Base-by-base conservation (phyloP, 2,888 invertebrate genomes). In the Allygus modestus region DNA sequence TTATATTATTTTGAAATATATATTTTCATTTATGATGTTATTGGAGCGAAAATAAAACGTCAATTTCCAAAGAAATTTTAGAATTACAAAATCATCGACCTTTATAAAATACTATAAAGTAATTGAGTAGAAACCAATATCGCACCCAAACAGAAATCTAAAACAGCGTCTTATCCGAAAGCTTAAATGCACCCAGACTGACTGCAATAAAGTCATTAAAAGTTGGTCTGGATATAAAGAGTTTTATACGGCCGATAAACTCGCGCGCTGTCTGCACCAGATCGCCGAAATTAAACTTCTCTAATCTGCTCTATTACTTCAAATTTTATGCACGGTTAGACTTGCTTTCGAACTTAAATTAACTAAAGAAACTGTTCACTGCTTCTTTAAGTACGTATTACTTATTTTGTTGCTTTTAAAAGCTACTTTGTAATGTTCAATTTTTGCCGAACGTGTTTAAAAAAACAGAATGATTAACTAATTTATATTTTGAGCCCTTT, bases 281-380 rank as follows among this genome's bases (percentile, higher is more conserved):
- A 58, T 23, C 23, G 58, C 58, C 58, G 58, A 58, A 23, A 58
- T 58, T 58, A 20, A 58, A 58, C 58, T 58, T 58, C 58, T 58
- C 58, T 58, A 58, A 58, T 58, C 58, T 58, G 58, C 58, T 23
- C 58, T 58, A 58, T 58, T 58, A 58, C 58, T 58, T 58, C 58
- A 58, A 58, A 58, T 58, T 58, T 58, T 58, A 58, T 58, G 58
- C 58, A 58, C 58, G 58, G 58, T 58, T 58, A 23, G 58, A 58
- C 23, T 58, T 12, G 51, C 51, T 58, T 23, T 58, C 23, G 58
- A 58, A 58, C 58, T 58, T 58, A 23, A 20, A 58, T 23, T 23
- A 58, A 58, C 58, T 58, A 58, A 51, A 58, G 58, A 58, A 20
- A 58, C 58, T 23, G 58, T 23, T 51, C 51, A 51, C 51, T 51